phyloP scores from a whole-genome alignment of 2,113 vertebrate species.

The Colistium nudipinnis region DNA sequence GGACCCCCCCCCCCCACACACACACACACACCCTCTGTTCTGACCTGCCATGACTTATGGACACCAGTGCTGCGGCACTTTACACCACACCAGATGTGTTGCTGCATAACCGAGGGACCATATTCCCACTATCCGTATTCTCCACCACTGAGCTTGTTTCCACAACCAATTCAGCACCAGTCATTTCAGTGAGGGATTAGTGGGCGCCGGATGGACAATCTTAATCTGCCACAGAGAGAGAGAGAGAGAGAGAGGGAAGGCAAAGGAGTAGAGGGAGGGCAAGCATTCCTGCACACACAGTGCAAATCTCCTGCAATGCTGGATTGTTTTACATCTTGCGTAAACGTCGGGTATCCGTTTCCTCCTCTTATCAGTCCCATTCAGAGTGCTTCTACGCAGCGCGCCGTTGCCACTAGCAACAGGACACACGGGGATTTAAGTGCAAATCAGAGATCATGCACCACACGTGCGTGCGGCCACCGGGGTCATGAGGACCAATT shows the following conservation, averaged over 20 bases:
- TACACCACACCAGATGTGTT: conserved; percentile 20
- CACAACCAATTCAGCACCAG: conserved; percentile 32
- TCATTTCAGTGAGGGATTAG: conserved; percentile 63
- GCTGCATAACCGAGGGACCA: conserved; percentile 1
- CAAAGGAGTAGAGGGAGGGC: conserved; percentile 6
- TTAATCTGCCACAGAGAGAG: conserved; percentile 63
- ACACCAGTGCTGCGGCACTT: conserved; percentile 18
- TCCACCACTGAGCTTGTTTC: conserved; percentile 36
- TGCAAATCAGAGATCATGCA: conserved; percentile 35
- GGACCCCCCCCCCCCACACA: conserved; percentile 11
- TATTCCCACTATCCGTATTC: conserved; percentile 50
- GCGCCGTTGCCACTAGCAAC: conserved; percentile 85
- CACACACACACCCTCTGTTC: neutral
- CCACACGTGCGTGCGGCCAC: conserved; percentile 17
- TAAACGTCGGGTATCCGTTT: conserved; percentile 58
- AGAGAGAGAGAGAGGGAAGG: conserved; percentile 11
- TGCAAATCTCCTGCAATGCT: conserved; percentile 33
- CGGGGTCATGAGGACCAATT: neutral
- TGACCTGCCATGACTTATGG: conserved; percentile 41
- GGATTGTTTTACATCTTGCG: conserved; percentile 45
- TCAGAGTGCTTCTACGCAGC: conserved; percentile 64
- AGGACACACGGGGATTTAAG: conserved; percentile 61
- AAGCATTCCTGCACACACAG: conserved; percentile 58
- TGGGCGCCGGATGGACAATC: conserved; percentile 47
- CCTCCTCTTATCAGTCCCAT: conserved; percentile 78